Evolutionary conservation across 2,888 invertebrate genomes (phyloP), one percentile per base, ranked within the genome.

Genomic region (Azorinus chamasolen): DNA sequence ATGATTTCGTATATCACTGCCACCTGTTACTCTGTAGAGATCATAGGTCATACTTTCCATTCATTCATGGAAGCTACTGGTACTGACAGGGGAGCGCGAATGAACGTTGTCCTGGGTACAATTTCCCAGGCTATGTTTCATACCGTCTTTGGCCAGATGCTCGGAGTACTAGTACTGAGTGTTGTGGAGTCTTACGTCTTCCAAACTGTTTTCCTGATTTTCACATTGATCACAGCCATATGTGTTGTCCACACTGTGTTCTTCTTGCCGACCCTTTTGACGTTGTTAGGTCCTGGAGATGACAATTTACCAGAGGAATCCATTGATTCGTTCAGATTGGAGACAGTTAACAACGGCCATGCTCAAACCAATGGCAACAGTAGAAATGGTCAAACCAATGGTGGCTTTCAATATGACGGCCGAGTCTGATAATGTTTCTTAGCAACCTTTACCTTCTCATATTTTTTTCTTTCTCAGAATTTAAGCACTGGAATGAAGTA

Each of bases 101-200:
- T 66, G 53, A 62, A 61, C n/a, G 41, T 43, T 6, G 66, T 76
- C 2, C 32, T 76, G 5, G 55, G 64, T 39, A 70, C 66, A n/a
- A 66, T 51, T n/a, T 57, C 66, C 14, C 76, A 65, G 22, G 54
- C 51, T 25, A 20, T 76, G 2, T 76, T 66, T 43, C 70, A 76
- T 53, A 71, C 71, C 27, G 71, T 66, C 18, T 70, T 76, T 32
- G 76, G 65, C 0, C 57, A 54, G 16, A 62, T 76, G 25, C 55
- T 70, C 10, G 76, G 76, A 10, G 50, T 76, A 1, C 24, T 64
- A 8, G 66, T 76, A 1, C 25, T 76, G 16, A 32, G 70, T 0
- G 53, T 76, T 16, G 71, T 45, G 3, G 57, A 71, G 22, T 76
- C 76, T 12, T 76, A 66, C 24, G 76, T 76, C 5, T 76, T 76